Conservation (phyloP, 2,113 vertebrate species). For the Eolophus roseicapilla region DNA sequence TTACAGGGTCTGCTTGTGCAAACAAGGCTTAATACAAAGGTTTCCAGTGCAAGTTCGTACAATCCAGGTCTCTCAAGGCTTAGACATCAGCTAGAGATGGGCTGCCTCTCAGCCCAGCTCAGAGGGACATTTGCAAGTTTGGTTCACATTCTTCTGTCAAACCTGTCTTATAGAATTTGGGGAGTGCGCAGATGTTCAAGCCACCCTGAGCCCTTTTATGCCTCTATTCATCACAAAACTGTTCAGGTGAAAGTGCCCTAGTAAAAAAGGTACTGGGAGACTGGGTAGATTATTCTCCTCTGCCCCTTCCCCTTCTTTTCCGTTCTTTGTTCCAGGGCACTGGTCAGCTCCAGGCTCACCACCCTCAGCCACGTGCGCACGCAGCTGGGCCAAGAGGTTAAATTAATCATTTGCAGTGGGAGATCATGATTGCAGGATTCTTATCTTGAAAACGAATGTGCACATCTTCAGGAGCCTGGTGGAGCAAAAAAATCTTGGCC, state of each 20-base stretch:
- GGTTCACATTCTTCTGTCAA: background rate
- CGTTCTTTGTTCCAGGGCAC: background rate
- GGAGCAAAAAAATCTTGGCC: background rate
- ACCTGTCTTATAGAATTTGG: background rate
- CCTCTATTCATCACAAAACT: background rate
- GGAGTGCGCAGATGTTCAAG: background rate
- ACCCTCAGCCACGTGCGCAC: rapidly evolving
- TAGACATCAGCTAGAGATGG: background rate
- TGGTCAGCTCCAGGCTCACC: background rate
- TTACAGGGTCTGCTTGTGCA: background rate
- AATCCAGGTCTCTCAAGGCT: background rate
- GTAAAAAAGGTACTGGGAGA: background rate
- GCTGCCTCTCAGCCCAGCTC: background rate
- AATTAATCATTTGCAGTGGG: slow-evolving; percentile 21
- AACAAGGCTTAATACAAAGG: background rate
- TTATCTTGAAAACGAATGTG: background rate
- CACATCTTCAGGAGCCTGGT: background rate
- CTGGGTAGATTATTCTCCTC: background rate
- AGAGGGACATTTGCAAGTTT: background rate
- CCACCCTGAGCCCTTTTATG: background rate
- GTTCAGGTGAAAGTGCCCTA: background rate
- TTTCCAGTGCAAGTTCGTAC: background rate
- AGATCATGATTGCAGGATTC: background rate
- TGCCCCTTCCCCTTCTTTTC: background rate
- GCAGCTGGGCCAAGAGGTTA: background rate